These are phyloP conservation scores for Parauchenoglanis punctatus DNA, from an alignment of 2,797 vertebrate species.

Conservation along the genomic window DNA sequence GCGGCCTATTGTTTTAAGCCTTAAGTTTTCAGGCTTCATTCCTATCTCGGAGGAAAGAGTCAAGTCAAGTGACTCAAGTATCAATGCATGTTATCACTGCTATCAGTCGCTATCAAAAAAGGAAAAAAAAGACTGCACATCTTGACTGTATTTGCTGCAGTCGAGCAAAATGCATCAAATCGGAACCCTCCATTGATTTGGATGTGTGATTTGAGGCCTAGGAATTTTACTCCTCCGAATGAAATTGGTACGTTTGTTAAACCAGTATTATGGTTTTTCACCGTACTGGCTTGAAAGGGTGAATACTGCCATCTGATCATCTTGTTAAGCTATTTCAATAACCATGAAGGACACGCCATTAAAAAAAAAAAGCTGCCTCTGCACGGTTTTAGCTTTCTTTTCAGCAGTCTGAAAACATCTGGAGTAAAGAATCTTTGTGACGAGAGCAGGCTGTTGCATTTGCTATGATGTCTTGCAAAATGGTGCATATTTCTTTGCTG, in stretches of 20 bases:
- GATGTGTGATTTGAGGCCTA: not conserved
- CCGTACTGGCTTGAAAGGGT: not conserved
- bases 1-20: too few relatives aligned
- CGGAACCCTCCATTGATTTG: not conserved
- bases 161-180: too few relatives aligned
- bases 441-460: not conserved
- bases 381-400: not conserved
- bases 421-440: not conserved
- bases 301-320: not conserved
- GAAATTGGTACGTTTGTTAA: not conserved
- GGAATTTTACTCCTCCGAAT: not conserved
- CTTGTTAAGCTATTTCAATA: not conserved
- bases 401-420: not conserved
- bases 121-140: too few relatives aligned
- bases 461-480: not conserved
- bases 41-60: too few relatives aligned
- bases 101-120: too few relatives aligned
- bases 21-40: too few relatives aligned
- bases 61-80: too few relatives aligned
- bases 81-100: too few relatives aligned
- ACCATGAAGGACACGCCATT: not conserved
- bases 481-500: not conserved
- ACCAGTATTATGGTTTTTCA: not conserved
- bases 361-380: not conserved
- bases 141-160: too few relatives aligned